Base-by-base conservation (phyloP, 2,888 invertebrate genomes). In the Netelia inedita region DNA sequence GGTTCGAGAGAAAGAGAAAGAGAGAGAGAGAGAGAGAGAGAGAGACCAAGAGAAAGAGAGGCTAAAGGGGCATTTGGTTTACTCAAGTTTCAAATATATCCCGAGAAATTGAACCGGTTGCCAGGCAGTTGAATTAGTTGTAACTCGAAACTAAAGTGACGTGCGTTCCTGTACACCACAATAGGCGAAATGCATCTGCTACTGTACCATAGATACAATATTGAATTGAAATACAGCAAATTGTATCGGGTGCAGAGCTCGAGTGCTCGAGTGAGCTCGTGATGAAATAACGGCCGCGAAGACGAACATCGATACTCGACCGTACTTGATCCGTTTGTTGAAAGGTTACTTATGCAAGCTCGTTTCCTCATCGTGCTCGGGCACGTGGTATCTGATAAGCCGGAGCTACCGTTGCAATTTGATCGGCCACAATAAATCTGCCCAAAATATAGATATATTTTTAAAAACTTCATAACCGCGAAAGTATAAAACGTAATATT, bases 31-130 rank as follows among this genome's bases (percentile, higher is more conserved):
- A 46, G 53, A 61, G 53, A 19, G 16, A 28, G 74, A 35, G 23
- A 16, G 43, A 35, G 46, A 35, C n/a, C 28, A 55, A 35, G 19
- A 43, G 59, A 65, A 41, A 57, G 50, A 61, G 43, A 72, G 75
- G 76, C 5, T 35, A 35, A 35, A 79, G 78, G 79, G 83, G 83
- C 75, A 85, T 85, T 79, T 57, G 85, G 76, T 87, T 88, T 82
- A 68, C 82, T 78, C 57, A 57, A 83, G 79, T 75, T 81, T 80
- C 84, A 65, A 81, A 84, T 81, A 35, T 35, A 68, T 14, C 63
- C 23, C 63, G 69, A 72, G 78, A 80, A 81, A 84, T 78, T 81
- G 68, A 84, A 81, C 59, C 55, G 46, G 72, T 84, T 72, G 68
- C 73, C 73, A 65, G 73, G 41, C 63, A 71, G 72, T 81, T 80